Conservation (phyloP, 2,113 vertebrate species). For the Scolopax mira region DNA sequence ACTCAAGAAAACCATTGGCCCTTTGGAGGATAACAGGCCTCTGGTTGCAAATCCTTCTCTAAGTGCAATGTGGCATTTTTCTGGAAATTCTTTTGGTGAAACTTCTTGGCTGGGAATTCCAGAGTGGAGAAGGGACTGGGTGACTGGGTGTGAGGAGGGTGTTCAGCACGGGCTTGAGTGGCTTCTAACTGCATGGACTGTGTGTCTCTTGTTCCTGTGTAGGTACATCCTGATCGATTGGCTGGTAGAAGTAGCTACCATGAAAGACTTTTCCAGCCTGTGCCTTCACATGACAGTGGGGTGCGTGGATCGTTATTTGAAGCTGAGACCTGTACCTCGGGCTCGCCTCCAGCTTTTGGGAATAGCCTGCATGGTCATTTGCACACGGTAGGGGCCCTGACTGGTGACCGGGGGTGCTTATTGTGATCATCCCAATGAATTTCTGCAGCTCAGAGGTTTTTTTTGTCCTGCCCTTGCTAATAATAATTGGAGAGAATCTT, state of each 20-base stretch:
- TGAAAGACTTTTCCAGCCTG: conserved; percentile 96
- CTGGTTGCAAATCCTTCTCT: neutral
- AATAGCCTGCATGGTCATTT: conserved; percentile 98
- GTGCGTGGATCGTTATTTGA: conserved; percentile 92
- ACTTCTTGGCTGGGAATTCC: neutral
- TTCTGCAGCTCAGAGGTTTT: neutral
- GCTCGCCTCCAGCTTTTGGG: conserved; percentile 90
- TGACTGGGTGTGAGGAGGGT: neutral
- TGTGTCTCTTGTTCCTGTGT: neutral
- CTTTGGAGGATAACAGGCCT: neutral
- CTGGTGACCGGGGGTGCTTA: neutral
- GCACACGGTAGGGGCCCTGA: conserved; percentile 84
- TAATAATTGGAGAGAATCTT: neutral
- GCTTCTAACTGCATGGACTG: neutral
- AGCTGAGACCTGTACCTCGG: conserved; percentile 83
- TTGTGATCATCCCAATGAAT: neutral
- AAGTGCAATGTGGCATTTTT: neutral
- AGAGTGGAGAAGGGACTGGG: neutral
- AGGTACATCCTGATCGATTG: conserved; percentile 98
- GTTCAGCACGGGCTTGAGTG: neutral
- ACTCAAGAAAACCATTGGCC: accelerated
- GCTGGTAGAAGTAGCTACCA: conserved; percentile 96
- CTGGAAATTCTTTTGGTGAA: neutral
- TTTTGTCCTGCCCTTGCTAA: neutral
- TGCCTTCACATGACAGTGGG: conserved; percentile 92